Evolutionary conservation across 2,797 vertebrate genomes (phyloP).

Genomic region (Chaunax sp.): DNA sequence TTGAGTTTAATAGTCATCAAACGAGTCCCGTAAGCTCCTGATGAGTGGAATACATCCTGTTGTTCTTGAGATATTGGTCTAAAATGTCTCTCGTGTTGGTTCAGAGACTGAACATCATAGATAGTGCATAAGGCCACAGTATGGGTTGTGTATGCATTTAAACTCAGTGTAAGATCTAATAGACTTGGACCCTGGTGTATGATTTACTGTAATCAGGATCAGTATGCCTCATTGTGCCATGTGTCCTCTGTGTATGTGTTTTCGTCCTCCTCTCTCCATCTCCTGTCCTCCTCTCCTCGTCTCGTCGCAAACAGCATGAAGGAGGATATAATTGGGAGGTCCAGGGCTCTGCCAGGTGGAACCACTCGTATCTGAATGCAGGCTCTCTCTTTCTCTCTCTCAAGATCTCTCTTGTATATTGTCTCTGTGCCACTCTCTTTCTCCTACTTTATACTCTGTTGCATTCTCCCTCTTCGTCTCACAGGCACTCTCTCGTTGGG

Average conservation of each 20-base stretch:
- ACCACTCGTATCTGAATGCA: slow-evolving; percentile 83
- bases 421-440: slow-evolving; percentile 43
- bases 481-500: slow-evolving; percentile 1
- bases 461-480: slow-evolving; percentile 9
- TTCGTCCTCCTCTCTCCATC: slow-evolving; percentile 65
- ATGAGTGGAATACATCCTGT: not conserved
- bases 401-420: slow-evolving; percentile 63
- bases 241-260: slow-evolving; percentile 29
- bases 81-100: not conserved
- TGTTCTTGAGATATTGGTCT: not conserved
- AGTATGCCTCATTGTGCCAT: too few relatives aligned
- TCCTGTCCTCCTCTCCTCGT: slow-evolving; percentile 52
- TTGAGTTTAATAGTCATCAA: too few relatives aligned
- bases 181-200: not conserved
- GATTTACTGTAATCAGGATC: slow-evolving; percentile 18
- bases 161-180: slow-evolving; percentile 6
- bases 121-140: not conserved
- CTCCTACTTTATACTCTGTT: slow-evolving; percentile 33
- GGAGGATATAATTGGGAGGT: slow-evolving; percentile 82
- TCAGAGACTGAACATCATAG: not conserved
- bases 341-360: slow-evolving; percentile 85
- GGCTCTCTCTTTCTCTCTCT: slow-evolving; percentile 58
- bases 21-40: too few relatives aligned
- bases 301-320: slow-evolving; percentile 75
- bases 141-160: not conserved